phyloP scores from a whole-genome alignment of 2,113 vertebrate species.

The Chlamydotis undulata region DNA sequence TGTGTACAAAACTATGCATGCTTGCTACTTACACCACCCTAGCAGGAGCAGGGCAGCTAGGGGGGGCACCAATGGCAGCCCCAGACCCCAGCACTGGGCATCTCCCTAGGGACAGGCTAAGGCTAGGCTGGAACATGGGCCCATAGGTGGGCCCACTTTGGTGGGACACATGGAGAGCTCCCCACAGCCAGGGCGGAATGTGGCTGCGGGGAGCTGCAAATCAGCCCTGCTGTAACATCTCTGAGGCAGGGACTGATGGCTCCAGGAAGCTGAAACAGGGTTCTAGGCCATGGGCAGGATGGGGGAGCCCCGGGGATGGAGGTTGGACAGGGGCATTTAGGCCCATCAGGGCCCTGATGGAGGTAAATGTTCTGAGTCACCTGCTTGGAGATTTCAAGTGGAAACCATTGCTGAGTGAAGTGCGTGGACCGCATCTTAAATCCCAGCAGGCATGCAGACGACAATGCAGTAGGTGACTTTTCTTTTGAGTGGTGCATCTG shows the following conservation, averaged over 20 bases:
- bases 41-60: neutral
- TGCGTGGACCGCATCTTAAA: fast-evolving
- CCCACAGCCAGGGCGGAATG: fast-evolving
- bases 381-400: neutral
- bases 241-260: neutral
- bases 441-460: neutral
- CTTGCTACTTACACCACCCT: neutral
- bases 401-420: neutral
- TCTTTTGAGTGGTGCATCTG: neutral
- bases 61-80: too few species aligned
- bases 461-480: neutral
- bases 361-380: neutral
- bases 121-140: neutral
- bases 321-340: neutral
- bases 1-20: neutral
- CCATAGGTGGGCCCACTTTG: neutral
- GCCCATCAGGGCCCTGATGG: neutral
- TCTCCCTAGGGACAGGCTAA: neutral
- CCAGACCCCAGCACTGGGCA: fast-evolving
- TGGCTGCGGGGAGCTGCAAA: neutral
- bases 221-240: fast-evolving
- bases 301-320: fast-evolving
- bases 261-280: neutral
- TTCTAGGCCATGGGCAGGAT: neutral
- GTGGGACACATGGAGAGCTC: too few species aligned